Conservation (phyloP, 2,888 invertebrate genomes). For the Lacanobia wlatinum region DNA sequence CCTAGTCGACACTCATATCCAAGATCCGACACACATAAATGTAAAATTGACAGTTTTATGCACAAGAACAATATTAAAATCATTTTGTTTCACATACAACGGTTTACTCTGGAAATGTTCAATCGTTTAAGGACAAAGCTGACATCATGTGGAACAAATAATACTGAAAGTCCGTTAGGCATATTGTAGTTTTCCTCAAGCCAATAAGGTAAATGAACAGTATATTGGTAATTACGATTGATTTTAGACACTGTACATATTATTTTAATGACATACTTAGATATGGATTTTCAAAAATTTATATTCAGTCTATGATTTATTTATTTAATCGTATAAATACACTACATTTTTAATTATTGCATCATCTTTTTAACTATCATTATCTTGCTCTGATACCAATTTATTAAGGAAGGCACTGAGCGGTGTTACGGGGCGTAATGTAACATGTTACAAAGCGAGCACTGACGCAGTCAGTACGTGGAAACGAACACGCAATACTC, state of each 20-base stretch:
- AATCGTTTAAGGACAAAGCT: conserved; percentile 30
- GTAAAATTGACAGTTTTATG: conserved; percentile 31
- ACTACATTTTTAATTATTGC: too few relatives aligned
- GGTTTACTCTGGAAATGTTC: not conserved
- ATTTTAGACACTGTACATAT: not conserved
- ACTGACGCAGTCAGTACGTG: too few relatives aligned
- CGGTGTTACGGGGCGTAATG: too few relatives aligned
- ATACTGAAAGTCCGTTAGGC: not conserved
- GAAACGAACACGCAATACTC: too few relatives aligned
- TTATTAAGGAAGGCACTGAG: too few relatives aligned
- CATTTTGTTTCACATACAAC: conserved; percentile 43
- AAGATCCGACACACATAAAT: conserved; percentile 21
- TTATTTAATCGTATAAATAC: too few relatives aligned
- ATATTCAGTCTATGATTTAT: too few relatives aligned
- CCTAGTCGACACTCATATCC: conserved; percentile 18
- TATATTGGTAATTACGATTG: not conserved
- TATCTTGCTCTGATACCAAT: too few relatives aligned
- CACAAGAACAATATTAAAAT: conserved; percentile 28
- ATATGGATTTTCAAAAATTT: too few relatives aligned
- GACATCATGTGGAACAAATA: not conserved
- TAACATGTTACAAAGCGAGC: too few relatives aligned
- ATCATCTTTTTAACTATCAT: too few relatives aligned
- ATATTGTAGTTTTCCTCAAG: conserved; percentile 32
- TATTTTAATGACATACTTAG: too few relatives aligned
- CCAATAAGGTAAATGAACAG: conserved; percentile 4